Evolutionary conservation across 2,113 vertebrate species (phyloP).

Genomic region (Fregata magnificens): DNA sequence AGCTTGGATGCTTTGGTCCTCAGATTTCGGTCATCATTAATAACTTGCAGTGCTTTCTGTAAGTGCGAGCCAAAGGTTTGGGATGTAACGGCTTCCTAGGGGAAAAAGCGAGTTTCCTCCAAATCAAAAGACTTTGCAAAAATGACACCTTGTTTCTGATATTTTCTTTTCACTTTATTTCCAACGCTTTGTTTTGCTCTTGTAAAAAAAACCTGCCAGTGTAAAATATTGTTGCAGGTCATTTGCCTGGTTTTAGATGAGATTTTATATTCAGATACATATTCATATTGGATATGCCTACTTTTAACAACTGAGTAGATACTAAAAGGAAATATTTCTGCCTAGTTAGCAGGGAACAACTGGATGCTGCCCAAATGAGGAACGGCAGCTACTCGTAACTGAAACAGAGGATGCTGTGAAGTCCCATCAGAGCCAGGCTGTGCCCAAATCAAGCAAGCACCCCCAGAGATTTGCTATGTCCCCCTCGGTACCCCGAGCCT

Average conservation of each 20-base stretch:
- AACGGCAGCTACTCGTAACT: neutral
- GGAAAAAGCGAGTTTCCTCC: neutral
- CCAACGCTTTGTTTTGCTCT: neutral
- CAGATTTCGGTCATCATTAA: neutral
- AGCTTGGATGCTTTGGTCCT: neutral
- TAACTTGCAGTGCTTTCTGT: neutral
- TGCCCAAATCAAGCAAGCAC: neutral
- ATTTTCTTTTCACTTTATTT: neutral
- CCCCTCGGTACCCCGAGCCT: neutral
- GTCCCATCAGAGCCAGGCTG: neutral
- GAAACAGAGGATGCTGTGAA: neutral
- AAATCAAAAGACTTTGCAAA: neutral
- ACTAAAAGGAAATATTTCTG: neutral
- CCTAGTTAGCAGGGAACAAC: neutral
- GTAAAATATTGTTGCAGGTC: neutral
- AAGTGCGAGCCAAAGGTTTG: neutral
- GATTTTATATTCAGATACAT: neutral
- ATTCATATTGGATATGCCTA: neutral
- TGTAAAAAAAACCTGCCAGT: neutral
- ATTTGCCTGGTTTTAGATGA: neutral
- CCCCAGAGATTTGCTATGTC: fast-evolving
- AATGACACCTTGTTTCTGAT: neutral
- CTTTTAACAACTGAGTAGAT: neutral
- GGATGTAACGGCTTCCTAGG: neutral
- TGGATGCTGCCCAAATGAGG: neutral